phyloP scores from a whole-genome alignment of 2,888 invertebrate species.

The Ypsolopha sequella region DNA sequence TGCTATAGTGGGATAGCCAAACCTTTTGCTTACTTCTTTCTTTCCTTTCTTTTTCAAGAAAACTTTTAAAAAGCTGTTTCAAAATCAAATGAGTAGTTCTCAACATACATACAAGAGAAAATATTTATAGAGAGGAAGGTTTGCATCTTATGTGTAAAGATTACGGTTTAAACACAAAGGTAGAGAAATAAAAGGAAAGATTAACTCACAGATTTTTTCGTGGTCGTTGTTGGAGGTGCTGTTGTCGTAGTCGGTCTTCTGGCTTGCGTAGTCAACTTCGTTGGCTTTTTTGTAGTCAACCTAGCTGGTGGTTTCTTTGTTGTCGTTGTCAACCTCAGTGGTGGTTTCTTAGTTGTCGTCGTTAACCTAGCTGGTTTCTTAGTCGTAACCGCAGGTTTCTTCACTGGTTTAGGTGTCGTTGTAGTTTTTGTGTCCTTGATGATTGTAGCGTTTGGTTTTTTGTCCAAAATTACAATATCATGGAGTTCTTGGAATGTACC shows the following conservation, averaged over 20 bases:
- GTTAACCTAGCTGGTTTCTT: slow-evolving; percentile 33
- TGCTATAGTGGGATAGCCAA: no score
- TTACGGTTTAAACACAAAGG: no score
- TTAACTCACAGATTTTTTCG: slow-evolving; percentile 47
- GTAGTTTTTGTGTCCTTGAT: slow-evolving; percentile 27
- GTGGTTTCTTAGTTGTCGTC: slow-evolving; percentile 56
- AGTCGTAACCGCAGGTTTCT: slow-evolving; percentile 40
- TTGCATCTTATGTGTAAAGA: no score
- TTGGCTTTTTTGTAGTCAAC: slow-evolving; percentile 56
- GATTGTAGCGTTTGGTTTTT: slow-evolving; percentile 48
- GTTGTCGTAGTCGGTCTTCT: slow-evolving; percentile 21
- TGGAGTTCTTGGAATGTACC: slow-evolving; percentile 86
- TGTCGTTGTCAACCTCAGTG: slow-evolving; percentile 39
- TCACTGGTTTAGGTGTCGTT: slow-evolving; percentile 47
- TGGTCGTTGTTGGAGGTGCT: slow-evolving; percentile 16
- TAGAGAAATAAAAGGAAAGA: neutral
- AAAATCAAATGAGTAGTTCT: no score
- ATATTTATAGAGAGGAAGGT: no score
- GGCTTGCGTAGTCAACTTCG: slow-evolving; percentile 34
- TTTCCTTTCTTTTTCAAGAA: neutral
- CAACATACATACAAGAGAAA: no score
- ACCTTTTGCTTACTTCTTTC: no score
- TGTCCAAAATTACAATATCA: slow-evolving; percentile 75
- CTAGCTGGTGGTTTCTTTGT: slow-evolving; percentile 43
- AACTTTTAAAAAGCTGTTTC: no score